Base-by-base conservation (phyloP, 2,113 vertebrate species). In the Heterochromis multidens region DNA sequence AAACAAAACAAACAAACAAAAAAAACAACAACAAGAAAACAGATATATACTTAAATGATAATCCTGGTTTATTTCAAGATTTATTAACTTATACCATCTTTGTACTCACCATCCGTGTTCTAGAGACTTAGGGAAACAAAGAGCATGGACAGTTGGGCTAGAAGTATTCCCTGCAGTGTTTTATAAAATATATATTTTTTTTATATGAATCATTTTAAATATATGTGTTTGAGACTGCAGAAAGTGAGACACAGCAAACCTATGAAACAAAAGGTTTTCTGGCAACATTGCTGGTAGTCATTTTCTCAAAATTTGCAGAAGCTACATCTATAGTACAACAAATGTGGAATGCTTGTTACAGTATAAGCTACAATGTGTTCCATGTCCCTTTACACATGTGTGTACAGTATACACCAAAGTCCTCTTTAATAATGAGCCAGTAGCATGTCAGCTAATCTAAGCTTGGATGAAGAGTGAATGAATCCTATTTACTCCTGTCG, bases 401-500 rank as follows among this genome's bases (percentile, higher is more conserved):
- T 57, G 77, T 89, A 43, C 67, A 59, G 58, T 72, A 79, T 63
- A 82, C 76, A 61, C 79, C 43, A 12, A 78, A 61, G 84, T 79
- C 83, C 78, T 83, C 86, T 83, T 89, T 88, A 82, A 82, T 65
- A 85, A 93, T 83, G 90, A 91, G 88, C 85, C 54, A 21, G 85
- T 65, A 67, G 84, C 80, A 79, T 82, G 88, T 91, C 88, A 80
- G 85, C 81, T 92, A 86, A 91, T 94, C 91, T 90, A 62, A 90
- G 65, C 74, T 78, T 19, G 81, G 72, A 88, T 25, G 79, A 94
- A 27, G 92, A 88, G 93, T 31, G 94, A 97, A 95, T 92, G 92
- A 94, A 95, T 96, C 95, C 93, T 79, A 90, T 95, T 96, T 95
- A 95, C 94, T 58, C 84, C 77, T 49, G 70, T 85, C 95, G 95